Conservation (phyloP, 2,797 vertebrate species). For the Silurus aristotelis region DNA sequence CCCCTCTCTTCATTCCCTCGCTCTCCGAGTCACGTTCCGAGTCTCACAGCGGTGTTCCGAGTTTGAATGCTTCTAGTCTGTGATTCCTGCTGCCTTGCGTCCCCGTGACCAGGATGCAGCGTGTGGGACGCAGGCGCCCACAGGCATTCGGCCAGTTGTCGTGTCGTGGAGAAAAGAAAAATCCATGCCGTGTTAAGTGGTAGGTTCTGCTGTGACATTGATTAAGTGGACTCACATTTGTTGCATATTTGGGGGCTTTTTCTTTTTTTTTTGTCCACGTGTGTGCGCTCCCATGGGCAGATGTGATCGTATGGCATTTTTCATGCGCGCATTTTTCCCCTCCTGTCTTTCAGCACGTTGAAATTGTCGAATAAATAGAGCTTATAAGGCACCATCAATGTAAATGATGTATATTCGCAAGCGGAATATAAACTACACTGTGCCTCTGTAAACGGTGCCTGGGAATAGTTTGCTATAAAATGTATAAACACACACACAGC, state of each 20-base stretch:
- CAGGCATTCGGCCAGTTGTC: constrained; percentile 49
- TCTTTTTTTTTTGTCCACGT: neutral
- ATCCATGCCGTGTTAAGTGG: constrained; percentile 39
- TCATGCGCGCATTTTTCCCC: neutral
- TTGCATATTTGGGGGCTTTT: constrained; percentile 38
- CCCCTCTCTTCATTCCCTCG: neutral
- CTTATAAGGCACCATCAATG: neutral
- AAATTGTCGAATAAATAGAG: neutral
- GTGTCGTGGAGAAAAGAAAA: constrained; percentile 41
- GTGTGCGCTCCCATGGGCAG: constrained; percentile 14
- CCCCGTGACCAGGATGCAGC: constrained; percentile 48
- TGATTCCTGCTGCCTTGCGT: constrained; percentile 51
- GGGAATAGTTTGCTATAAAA: neutral
- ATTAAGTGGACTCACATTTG: constrained; percentile 49
- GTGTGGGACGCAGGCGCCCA: constrained; percentile 22
- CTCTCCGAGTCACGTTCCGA: neutral
- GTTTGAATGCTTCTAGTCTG: neutral
- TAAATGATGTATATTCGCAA: neutral
- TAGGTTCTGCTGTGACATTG: constrained; percentile 42
- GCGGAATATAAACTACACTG: neutral
- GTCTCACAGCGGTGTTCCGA: constrained; percentile 48
- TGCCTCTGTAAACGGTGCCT: neutral
- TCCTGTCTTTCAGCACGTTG: neutral
- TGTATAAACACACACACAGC: neutral
- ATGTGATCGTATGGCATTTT: neutral